phyloP scores from a whole-genome alignment of 2,888 invertebrate genomes.

The Xanthostigma xanthostigma region DNA sequence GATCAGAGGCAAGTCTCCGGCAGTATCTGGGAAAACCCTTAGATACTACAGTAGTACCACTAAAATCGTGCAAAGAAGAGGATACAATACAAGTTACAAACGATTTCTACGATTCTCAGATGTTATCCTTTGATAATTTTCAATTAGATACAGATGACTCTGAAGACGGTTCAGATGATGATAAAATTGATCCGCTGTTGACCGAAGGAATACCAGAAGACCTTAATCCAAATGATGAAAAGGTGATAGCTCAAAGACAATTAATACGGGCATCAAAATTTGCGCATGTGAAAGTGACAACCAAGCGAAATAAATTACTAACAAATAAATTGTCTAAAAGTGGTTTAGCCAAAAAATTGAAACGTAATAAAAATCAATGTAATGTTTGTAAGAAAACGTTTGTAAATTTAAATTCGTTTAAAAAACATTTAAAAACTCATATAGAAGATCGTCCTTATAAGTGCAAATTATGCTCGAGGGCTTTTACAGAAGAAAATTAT shows the following conservation, averaged over 20 bases:
- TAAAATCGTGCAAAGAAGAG: slow-evolving; percentile 19
- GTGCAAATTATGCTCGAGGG: slow-evolving; percentile 27
- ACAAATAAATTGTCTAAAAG: slow-evolving; percentile 12
- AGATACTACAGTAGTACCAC: slow-evolving; percentile 1
- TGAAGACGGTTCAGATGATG: slow-evolving; percentile 21
- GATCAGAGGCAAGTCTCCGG: slow-evolving; percentile 28
- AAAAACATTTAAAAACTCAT: slow-evolving; percentile 31
- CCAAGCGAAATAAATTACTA: slow-evolving; percentile 22
- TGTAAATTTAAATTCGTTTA: slow-evolving; percentile 28
- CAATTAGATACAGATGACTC: slow-evolving; percentile 23
- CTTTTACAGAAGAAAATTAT: slow-evolving; percentile 30
- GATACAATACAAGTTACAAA: slow-evolving; percentile 15
- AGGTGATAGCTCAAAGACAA: slow-evolving; percentile 28
- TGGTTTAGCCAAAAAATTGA: slow-evolving; percentile 19
- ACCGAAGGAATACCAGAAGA: not conserved
- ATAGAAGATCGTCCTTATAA: slow-evolving; percentile 29
- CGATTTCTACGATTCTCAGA: slow-evolving; percentile 16
- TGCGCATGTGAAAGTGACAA: slow-evolving; percentile 17
- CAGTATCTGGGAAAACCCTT: slow-evolving; percentile 27
- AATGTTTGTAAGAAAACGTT: slow-evolving; percentile 31
- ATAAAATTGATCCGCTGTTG: slow-evolving; percentile 18
- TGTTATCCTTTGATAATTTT: slow-evolving; percentile 22
- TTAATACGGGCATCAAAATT: slow-evolving; percentile 25
- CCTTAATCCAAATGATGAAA: slow-evolving; percentile 22
- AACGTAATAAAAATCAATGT: slow-evolving; percentile 26